Conservation (phyloP, 2,797 vertebrate genomes). For the Protonibea diacanthus region DNA sequence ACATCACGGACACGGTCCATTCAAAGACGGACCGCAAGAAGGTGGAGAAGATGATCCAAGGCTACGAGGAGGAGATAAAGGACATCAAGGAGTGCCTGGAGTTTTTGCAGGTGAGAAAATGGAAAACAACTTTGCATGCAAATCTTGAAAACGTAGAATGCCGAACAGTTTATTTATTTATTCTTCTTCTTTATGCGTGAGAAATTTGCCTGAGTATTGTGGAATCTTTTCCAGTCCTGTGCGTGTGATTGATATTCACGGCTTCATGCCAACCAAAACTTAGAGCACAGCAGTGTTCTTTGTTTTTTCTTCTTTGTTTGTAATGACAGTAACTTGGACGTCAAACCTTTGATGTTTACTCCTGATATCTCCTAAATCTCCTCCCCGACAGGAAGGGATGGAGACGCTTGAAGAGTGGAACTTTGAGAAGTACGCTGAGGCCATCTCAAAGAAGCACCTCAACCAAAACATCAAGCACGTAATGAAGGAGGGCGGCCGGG, state of each 20-base stretch:
- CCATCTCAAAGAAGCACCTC: slow-evolving; percentile 81
- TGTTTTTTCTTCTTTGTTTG: too few relatives aligned
- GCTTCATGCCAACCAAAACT: not conserved
- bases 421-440: slow-evolving; percentile 83
- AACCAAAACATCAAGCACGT: slow-evolving; percentile 86
- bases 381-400: slow-evolving; percentile 79
- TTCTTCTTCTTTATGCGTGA: not conserved
- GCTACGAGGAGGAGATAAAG: slow-evolving; percentile 83
- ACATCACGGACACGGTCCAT: slow-evolving; percentile 85
- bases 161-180: not conserved
- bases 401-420: slow-evolving; percentile 81
- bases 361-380: not conserved
- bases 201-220: not conserved
- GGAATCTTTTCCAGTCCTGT: too few relatives aligned
- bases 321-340: too few relatives aligned
- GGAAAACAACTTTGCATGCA: not conserved
- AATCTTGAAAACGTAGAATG: not conserved
- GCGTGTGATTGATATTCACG: not conserved
- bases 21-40: slow-evolving; percentile 84
- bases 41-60: slow-evolving; percentile 85
- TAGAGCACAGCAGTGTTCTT: too few relatives aligned
- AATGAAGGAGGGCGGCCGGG: slow-evolving; percentile 84
- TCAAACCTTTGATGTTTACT: too few relatives aligned
- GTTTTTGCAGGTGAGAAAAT: slow-evolving; percentile 81
- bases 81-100: slow-evolving; percentile 85